These are phyloP conservation scores for Pelodiscus sinensis DNA, from an alignment of 2,113 vertebrate genomes.

Conservation along the genomic window DNA sequence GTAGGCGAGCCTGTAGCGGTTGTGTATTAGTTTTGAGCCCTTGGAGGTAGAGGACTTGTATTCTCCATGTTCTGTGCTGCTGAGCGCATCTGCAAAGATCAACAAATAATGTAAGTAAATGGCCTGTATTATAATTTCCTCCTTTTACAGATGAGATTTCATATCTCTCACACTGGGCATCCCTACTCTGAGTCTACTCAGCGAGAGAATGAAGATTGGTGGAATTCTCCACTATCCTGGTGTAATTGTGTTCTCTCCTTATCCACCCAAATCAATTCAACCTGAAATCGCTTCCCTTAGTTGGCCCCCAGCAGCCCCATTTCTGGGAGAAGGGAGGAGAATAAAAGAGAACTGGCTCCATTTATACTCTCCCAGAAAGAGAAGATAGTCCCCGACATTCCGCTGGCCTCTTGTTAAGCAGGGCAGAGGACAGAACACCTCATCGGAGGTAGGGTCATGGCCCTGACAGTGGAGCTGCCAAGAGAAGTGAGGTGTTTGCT, in stretches of 20 bases:
- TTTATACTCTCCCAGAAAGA: not conserved
- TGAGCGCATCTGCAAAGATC: not conserved
- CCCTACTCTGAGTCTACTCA: not conserved
- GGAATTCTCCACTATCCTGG: not conserved
- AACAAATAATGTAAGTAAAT: conserved; percentile 1
- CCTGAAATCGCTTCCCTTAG: not conserved
- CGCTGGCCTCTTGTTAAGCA: not conserved
- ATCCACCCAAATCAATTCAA: not conserved
- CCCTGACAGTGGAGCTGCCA: not conserved
- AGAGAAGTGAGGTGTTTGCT: not conserved
- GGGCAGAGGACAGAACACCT: not conserved
- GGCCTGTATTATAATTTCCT: not conserved
- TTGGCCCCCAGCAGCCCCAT: not conserved
- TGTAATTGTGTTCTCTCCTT: not conserved
- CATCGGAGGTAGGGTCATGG: not conserved
- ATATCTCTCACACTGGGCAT: not conserved
- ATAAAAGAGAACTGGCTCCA: not conserved
- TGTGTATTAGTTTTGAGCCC: not conserved
- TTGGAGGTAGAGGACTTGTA: fast-evolving
- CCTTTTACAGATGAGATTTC: not conserved
- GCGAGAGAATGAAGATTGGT: not conserved
- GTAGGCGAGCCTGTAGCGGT: not conserved
- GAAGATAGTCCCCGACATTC: not conserved
- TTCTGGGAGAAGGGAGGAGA: not conserved
- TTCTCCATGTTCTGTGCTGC: not conserved